Evolutionary conservation across 1,140 invertebrate species (phyloP).

Genomic region (Brachionus asplanchnoidis): DNA sequence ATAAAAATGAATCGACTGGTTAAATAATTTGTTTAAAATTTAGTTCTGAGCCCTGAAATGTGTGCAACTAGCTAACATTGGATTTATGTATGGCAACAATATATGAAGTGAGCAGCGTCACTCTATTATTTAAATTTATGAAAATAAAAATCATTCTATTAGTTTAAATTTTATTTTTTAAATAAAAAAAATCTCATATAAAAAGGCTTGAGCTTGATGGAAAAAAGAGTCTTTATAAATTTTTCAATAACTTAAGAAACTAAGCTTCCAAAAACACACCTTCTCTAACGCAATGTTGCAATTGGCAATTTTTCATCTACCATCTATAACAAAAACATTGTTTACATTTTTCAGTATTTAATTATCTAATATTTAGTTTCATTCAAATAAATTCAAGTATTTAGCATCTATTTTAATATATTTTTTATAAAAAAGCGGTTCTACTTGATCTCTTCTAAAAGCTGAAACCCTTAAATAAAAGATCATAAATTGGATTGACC

Average conservation of each 20-base stretch:
- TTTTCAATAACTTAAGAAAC: not conserved
- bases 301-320: not conserved
- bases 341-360: not conserved
- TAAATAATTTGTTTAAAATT: slow-evolving; percentile 7
- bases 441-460: not conserved
- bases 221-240: not conserved
- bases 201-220: not conserved
- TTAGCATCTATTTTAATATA: not conserved
- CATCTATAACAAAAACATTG: not conserved
- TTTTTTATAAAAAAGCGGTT: not conserved
- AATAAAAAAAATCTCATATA: not conserved
- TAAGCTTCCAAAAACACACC: not conserved
- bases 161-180: not conserved
- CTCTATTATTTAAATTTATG: not conserved
- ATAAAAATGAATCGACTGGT: not conserved
- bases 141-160: not conserved
- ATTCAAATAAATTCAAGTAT: not conserved
- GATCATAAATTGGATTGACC: not conserved
- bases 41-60: not conserved
- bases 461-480: not conserved
- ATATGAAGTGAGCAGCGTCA: not conserved
- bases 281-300: slow-evolving; percentile 21
- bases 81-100: slow-evolving; percentile 7
- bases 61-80: not conserved
- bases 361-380: not conserved